These are phyloP conservation scores for Procambarus virginalis DNA, from an alignment of 1,140 invertebrate species.

Conservation along the genomic window DNA sequence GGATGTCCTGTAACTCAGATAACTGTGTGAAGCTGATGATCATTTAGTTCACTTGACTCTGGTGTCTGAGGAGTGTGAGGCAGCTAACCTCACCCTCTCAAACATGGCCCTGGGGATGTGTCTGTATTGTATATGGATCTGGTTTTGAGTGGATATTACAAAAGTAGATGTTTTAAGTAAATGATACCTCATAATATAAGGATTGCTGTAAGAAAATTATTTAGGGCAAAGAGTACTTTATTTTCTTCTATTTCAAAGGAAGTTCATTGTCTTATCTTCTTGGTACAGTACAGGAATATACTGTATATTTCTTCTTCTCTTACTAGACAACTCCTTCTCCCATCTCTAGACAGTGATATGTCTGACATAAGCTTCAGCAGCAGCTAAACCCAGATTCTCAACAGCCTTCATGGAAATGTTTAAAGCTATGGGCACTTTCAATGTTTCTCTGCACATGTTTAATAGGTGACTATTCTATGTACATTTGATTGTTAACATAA, in stretches of 20 bases:
- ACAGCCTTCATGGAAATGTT: slow-evolving; percentile 19
- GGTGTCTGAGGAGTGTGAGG: not conserved
- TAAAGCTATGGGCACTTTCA: slow-evolving; percentile 18
- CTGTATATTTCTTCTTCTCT: not conserved
- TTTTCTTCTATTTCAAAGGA: slow-evolving; percentile 9
- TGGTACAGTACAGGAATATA: not conserved
- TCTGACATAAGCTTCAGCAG: slow-evolving; percentile 5
- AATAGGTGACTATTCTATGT: slow-evolving; percentile 35
- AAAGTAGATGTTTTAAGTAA: slow-evolving; percentile 16
- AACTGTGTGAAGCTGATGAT: not conserved
- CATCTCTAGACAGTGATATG: slow-evolving; percentile 15
- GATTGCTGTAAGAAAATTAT: slow-evolving; percentile 21
- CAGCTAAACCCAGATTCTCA: slow-evolving; percentile 46
- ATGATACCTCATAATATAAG: slow-evolving; percentile 41
- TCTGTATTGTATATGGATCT: not conserved
- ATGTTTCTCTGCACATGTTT: slow-evolving; percentile 38
- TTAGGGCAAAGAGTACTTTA: slow-evolving; percentile 22
- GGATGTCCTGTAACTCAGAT: not conserved
- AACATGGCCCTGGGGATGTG: not conserved
- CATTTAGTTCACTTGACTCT: not conserved
- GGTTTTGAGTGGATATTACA: slow-evolving; percentile 23
- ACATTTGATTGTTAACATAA: slow-evolving; percentile 37
- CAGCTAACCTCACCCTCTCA: not conserved
- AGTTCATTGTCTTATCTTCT: not conserved
- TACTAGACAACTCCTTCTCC: not conserved